Evolutionary conservation across 1,140 invertebrate species (phyloP).

Genomic region (Drosophila pachea): DNA sequence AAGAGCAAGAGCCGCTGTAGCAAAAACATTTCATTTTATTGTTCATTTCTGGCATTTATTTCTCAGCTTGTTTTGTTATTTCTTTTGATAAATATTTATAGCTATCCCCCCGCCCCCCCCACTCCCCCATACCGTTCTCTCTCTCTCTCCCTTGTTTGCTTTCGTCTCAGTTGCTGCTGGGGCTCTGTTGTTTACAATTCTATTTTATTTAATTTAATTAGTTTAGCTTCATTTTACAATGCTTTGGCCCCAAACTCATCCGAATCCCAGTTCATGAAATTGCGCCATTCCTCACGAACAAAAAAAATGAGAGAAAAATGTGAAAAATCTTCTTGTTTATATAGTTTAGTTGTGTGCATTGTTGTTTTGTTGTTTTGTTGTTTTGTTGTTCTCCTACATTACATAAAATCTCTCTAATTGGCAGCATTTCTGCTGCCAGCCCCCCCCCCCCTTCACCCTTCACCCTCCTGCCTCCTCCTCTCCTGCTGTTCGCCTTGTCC

Average conservation of each 20-base stretch:
- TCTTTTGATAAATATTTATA: constrained; percentile 60
- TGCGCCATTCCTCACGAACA: constrained; percentile 6
- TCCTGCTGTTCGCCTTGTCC: background rate
- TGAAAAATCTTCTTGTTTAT: constrained; percentile 39
- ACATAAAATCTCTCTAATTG: constrained; percentile 55
- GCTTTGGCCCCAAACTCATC: constrained; percentile 8
- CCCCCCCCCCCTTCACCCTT: too few relatives aligned
- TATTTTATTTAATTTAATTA: constrained; percentile 73
- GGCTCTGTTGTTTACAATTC: constrained; percentile 44
- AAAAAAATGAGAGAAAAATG: too few relatives aligned
- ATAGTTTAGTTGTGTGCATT: constrained; percentile 36
- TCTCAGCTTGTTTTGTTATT: constrained; percentile 47
- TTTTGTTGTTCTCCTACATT: constrained; percentile 31
- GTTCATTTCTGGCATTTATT: constrained; percentile 40
- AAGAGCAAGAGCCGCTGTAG: too few relatives aligned
- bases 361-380: constrained; percentile 19
- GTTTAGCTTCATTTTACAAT: constrained; percentile 64
- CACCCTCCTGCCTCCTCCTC: too few relatives aligned
- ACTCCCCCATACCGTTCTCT: too few relatives aligned
- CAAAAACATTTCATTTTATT: constrained; percentile 37
- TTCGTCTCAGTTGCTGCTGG: constrained; percentile 23
- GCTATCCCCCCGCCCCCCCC: background rate
- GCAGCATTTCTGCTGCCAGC: constrained; percentile 41
- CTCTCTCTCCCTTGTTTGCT: constrained; percentile 43
- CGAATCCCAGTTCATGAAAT: constrained; percentile 13